Evolutionary conservation across 2,113 vertebrate species (phyloP).

Genomic region (Lycaon pictus): DNA sequence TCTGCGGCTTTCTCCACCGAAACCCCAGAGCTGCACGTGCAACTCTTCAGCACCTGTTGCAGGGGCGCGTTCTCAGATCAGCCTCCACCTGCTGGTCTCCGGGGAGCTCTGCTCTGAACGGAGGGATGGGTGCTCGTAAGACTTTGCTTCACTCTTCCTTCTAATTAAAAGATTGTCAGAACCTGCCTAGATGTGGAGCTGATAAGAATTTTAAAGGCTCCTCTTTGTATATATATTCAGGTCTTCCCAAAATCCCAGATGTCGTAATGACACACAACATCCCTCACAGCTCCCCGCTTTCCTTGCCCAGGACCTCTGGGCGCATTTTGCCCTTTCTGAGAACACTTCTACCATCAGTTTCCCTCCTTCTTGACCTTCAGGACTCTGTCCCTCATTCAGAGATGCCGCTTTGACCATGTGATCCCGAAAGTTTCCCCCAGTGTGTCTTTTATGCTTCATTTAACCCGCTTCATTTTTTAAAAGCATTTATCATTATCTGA

Average conservation of each 20-base stretch:
- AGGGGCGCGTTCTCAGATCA: not conserved
- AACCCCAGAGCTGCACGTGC: not conserved
- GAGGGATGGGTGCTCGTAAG: not conserved
- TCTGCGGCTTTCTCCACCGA: not conserved
- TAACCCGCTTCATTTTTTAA: not conserved
- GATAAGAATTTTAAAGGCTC: too few species aligned
- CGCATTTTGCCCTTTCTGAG: too few species aligned
- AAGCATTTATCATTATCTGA: too few species aligned
- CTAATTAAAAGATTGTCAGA: not conserved
- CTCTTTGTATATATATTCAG: not conserved
- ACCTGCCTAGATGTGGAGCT: not conserved
- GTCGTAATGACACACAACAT: fast-evolving
- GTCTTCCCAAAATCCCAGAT: not conserved
- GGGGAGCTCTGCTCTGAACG: not conserved
- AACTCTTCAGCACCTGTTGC: not conserved
- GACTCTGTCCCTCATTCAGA: not conserved
- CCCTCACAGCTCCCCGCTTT: fast-evolving
- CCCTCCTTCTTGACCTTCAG: not conserved
- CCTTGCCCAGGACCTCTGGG: fast-evolving
- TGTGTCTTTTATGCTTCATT: not conserved
- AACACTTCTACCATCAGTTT: not conserved
- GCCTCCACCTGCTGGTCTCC: not conserved
- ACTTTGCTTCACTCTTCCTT: not conserved
- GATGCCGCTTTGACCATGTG: fast-evolving
- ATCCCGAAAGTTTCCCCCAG: too few species aligned